These are phyloP conservation scores for Protaetia brevitarsis DNA, from an alignment of 1,140 invertebrate species.

Conservation along the genomic window DNA sequence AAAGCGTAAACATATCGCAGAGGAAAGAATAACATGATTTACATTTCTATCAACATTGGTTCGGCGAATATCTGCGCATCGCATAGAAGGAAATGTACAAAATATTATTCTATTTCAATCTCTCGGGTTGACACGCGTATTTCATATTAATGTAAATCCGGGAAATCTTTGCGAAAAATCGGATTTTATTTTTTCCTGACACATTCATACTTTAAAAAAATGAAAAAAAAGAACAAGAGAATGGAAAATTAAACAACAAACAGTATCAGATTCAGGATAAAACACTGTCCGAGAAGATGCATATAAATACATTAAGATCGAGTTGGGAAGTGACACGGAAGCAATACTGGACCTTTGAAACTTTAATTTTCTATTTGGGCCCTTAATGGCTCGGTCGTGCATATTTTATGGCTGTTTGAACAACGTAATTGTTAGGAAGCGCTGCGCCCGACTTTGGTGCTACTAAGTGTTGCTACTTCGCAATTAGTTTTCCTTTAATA, in stretches of 20 bases:
- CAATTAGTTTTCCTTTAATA: not conserved
- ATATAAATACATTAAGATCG: constrained; percentile 3
- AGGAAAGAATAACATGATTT: constrained; percentile 5
- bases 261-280: not conserved
- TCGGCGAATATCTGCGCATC: not conserved
- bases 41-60: constrained; percentile 5
- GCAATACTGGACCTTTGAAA: not conserved
- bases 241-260: too few species aligned
- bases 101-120: not conserved
- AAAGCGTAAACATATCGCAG: not conserved
- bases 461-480: not conserved
- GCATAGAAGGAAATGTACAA: not conserved
- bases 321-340: not conserved
- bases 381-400: not conserved
- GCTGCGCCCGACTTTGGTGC: not conserved
- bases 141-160: not conserved
- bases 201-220: too few species aligned
- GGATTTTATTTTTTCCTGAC: not conserved
- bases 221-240: too few species aligned
- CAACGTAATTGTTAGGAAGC: constrained; percentile 11
- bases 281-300: not conserved
- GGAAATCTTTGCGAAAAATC: not conserved
- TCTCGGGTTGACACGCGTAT: not conserved
- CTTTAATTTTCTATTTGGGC: constrained; percentile 1
- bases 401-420: constrained; percentile 15